These are phyloP conservation scores for Phymatocera aterrima DNA, from an alignment of 2,888 invertebrate species.

Conservation along the genomic window DNA sequence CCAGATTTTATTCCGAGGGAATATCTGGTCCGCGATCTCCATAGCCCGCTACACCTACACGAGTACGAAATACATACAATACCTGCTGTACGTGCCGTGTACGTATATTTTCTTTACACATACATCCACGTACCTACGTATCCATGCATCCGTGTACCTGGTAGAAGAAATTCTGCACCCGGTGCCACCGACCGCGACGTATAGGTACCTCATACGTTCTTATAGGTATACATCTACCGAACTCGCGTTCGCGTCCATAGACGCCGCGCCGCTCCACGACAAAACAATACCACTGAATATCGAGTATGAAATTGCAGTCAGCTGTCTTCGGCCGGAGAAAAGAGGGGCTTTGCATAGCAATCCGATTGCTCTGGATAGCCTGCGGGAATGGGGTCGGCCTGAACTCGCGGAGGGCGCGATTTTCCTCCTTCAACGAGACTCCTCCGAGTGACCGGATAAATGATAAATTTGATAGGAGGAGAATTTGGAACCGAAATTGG, in stretches of 20 bases:
- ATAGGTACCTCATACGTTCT: slow-evolving; percentile 45
- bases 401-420: neutral
- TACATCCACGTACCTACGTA: no score
- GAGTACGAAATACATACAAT: no score
- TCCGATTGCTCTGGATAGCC: slow-evolving; percentile 6
- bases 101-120: no score
- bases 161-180: slow-evolving; percentile 43
- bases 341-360: slow-evolving; percentile 30
- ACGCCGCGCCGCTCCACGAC: slow-evolving; percentile 23
- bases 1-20: slow-evolving; percentile 69
- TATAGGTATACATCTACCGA: neutral
- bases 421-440: no score
- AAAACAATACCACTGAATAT: slow-evolving; percentile 54
- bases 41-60: slow-evolving; percentile 48
- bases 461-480: neutral
- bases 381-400: neutral
- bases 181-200: slow-evolving; percentile 44
- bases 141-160: slow-evolving; percentile 18
- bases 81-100: no score
- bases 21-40: slow-evolving; percentile 68
- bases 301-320: slow-evolving; percentile 46
- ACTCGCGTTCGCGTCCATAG: neutral
- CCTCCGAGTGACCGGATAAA: no score
- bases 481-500: neutral
- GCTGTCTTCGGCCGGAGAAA: slow-evolving; percentile 10